Evolutionary conservation across 2,113 vertebrate genomes (phyloP).

Genomic region (Eurypyga helias): DNA sequence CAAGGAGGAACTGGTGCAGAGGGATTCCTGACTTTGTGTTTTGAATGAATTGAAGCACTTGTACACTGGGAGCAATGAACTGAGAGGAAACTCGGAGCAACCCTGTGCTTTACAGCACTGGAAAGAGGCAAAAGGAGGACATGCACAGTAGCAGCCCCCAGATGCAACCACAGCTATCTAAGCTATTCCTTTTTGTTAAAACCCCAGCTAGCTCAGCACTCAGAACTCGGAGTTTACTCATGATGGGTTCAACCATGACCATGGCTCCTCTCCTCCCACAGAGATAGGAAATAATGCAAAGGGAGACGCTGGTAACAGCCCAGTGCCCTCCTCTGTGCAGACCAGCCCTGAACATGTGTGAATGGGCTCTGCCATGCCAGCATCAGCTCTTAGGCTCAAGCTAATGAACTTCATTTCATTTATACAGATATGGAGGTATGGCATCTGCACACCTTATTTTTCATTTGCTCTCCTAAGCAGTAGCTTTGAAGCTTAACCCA

Average conservation of each 20-base stretch:
- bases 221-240: rapidly evolving
- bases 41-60: neutral
- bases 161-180: neutral
- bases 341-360: rapidly evolving
- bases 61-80: neutral
- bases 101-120: neutral
- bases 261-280: neutral
- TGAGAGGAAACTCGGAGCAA: neutral
- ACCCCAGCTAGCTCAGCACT: neutral
- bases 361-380: neutral
- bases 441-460: neutral
- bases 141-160: neutral
- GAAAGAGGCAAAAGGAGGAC: neutral
- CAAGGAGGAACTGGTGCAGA: neutral
- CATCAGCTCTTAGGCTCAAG: neutral
- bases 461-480: neutral
- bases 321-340: neutral
- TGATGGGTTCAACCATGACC: neutral
- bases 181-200: neutral
- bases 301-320: neutral
- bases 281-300: neutral
- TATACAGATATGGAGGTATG: neutral
- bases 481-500: neutral
- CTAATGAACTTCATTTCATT: neutral
- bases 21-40: neutral